Evolutionary conservation across 1,140 invertebrate genomes (phyloP).

Genomic region (Microplitis demolitor): DNA sequence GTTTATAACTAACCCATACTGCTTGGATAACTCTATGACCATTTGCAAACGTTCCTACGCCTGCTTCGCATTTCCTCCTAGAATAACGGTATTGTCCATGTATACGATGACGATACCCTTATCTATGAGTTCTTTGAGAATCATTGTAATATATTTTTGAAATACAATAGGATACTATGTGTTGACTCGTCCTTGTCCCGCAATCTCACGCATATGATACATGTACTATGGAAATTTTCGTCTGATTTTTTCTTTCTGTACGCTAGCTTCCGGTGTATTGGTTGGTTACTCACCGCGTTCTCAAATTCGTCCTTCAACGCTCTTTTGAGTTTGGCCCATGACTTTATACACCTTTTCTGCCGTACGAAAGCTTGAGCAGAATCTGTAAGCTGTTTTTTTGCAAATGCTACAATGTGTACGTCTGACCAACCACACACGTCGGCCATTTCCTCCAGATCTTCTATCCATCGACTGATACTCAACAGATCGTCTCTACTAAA

Average conservation of each 20-base stretch:
- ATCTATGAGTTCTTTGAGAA: slow-evolving; percentile 4
- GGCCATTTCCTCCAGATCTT: slow-evolving; percentile 31
- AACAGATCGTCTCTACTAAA: background rate
- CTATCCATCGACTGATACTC: slow-evolving; percentile 27
- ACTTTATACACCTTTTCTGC: slow-evolving; percentile 18
- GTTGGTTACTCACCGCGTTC: slow-evolving; percentile 29
- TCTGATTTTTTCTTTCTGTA: slow-evolving; percentile 33
- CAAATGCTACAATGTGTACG: slow-evolving; percentile 32
- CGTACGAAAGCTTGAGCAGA: slow-evolving; percentile 33
- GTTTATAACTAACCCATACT: background rate
- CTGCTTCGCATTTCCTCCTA: background rate
- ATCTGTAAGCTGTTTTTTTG: slow-evolving; percentile 29
- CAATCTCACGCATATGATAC: slow-evolving; percentile 40
- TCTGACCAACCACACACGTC: slow-evolving; percentile 26
- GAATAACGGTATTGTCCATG: background rate
- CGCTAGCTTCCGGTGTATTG: slow-evolving; percentile 30
- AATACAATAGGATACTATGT: slow-evolving; percentile 24
- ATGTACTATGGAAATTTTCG: slow-evolving; percentile 34
- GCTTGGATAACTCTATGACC: background rate
- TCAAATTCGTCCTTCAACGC: slow-evolving; percentile 34
- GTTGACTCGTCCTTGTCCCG: slow-evolving; percentile 40
- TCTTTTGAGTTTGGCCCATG: slow-evolving; percentile 29
- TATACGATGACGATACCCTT: background rate
- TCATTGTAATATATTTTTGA: slow-evolving; percentile 15
- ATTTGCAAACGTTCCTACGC: background rate